Evolutionary conservation across 2,797 vertebrate genomes (phyloP), one percentile per base, ranked within the genome.

Genomic region (Sphenopsis melanotis): DNA sequence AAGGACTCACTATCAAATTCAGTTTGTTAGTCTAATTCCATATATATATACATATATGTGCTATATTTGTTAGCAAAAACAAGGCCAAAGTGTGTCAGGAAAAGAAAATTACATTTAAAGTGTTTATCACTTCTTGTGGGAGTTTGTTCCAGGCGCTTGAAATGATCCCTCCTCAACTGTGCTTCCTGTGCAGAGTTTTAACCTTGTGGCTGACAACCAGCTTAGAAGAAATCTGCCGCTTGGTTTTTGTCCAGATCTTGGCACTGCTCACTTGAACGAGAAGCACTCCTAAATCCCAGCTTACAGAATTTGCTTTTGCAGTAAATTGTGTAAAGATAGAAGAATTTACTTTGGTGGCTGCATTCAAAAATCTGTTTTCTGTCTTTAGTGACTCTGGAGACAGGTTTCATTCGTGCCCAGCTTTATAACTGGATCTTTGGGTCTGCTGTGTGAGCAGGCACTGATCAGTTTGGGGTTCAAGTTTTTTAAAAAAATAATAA

Each of bases 111-210:
- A 16, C 8, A 18, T 70, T 60, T 83, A 27, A 66, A 14, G 39
- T 83, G 49, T 89, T 94, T 88, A 71, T 74, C 56, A 10, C 66
- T 89, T 74, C 52, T 78, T 79, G 34, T 64, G 60, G 60, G 49
- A 75, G 26, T 74, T 76, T 0, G 0, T 91, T 79, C 34, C 34
- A 32, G 55, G 63, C 23, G 2, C 53, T 83, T 82, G 68, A 71
- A 80, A 69, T 85, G 76, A 44, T 42, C 39, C 55, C 37, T 36
- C 37, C 71, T 71, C 61, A 75, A 11, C 17, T 29, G n/a, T 66
- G 52, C 41, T 92, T 87, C 60, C 60, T 85, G 7, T 46, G n/a
- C 46, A 56, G 32, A n/a, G 29, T 65, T 90, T 56, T 72, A 66
- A 47, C 88, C 34, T 79, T 34, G 50, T 6, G 6, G 65, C 80